Percentiles rank a stretch among this genome's conserved stretches.
These are phyloP conservation scores for Sorex maritimensis DNA, from an alignment of 2,797 vertebrate species.

Conservation along the genomic window DNA sequence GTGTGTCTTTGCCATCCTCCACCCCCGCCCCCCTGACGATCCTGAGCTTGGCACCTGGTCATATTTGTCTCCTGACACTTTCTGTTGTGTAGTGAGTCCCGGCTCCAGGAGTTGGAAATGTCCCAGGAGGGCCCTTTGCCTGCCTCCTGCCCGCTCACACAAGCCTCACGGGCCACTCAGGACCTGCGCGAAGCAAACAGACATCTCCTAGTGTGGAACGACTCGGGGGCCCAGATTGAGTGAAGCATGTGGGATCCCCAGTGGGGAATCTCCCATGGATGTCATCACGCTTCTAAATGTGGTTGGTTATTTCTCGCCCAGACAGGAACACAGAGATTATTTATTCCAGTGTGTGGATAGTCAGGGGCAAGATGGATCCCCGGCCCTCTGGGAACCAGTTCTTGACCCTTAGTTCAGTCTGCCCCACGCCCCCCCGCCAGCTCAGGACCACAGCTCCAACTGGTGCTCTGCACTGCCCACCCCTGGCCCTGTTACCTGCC, in stretches of 20 bases:
- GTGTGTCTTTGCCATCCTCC: too few relatives aligned
- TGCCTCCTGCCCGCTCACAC: neutral
- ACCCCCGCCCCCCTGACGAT: neutral
- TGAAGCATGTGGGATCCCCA: neutral
- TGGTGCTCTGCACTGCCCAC: neutral
- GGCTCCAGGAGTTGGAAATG: neutral
- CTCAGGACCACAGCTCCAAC: neutral
- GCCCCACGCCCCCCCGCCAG: neutral
- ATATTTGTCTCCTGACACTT: neutral
- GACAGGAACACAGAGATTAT: neutral
- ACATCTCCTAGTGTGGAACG: neutral
- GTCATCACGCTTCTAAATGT: neutral
- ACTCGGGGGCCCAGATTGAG: slow-evolving; percentile 22
- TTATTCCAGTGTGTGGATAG: neutral
- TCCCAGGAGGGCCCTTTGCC: neutral
- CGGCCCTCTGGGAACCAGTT: neutral
- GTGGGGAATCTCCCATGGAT: neutral
- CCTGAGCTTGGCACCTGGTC: neutral
- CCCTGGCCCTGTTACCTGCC: neutral
- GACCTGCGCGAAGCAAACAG: neutral
- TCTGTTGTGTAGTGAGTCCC: neutral
- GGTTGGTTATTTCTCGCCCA: neutral
- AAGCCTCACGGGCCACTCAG: neutral
- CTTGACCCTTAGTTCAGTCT: neutral
- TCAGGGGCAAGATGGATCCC: neutral